phyloP scores from a whole-genome alignment of 2,113 vertebrate species.

The Orycteropus afer region DNA sequence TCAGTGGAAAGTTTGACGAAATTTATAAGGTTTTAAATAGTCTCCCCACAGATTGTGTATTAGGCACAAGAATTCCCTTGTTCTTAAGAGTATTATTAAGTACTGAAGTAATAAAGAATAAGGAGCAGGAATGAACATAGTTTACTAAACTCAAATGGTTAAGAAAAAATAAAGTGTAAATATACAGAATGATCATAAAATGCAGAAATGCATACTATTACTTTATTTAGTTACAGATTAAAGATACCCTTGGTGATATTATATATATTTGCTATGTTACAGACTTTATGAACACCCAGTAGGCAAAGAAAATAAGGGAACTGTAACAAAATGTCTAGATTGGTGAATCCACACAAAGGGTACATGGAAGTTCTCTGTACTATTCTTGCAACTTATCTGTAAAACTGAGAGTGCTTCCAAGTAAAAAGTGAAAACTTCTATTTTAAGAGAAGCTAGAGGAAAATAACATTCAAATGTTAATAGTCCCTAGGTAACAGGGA shows the following conservation, averaged over 20 bases:
- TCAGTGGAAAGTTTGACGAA: too few species aligned
- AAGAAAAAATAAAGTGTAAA: not conserved
- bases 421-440: not conserved
- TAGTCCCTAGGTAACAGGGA: not conserved
- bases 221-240: not conserved
- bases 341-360: not conserved
- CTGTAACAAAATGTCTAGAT: not conserved
- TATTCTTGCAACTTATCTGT: not conserved
- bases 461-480: slow-evolving; percentile 52
- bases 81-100: not conserved
- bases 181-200: not conserved
- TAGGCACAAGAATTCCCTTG: not conserved
- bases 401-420: slow-evolving; percentile 7
- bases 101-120: not conserved
- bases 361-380: not conserved
- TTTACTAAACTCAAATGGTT: not conserved
- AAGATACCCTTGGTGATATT: not conserved
- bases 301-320: not conserved
- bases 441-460: not conserved
- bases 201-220: not conserved
- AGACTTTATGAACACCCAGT: not conserved
- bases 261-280: not conserved
- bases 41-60: too few species aligned
- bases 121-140: not conserved
- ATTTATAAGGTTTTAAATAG: too few species aligned